Conservation (phyloP, 2,113 vertebrate genomes). For the Hyaena hyaena region DNA sequence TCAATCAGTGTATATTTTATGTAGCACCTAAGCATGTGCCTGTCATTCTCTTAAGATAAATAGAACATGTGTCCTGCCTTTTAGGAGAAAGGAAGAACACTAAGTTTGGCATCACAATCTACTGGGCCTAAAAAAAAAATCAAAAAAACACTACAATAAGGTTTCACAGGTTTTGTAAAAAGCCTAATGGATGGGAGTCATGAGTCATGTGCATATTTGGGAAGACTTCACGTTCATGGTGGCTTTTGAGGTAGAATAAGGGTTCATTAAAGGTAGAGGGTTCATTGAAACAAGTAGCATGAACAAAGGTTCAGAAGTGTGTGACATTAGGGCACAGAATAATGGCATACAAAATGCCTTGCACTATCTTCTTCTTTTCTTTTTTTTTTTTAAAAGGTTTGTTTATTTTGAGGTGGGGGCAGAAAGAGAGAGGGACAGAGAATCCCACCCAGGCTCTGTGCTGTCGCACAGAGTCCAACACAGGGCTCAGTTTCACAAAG, state of each 20-base stretch:
- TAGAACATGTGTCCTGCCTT: not conserved
- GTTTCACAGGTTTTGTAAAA: not conserved
- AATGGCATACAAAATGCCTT: not conserved
- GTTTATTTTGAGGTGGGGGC: no score
- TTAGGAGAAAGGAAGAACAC: not conserved
- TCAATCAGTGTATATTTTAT: not conserved
- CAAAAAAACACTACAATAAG: not conserved
- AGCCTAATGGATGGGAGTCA: not conserved
- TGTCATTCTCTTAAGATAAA: not conserved
- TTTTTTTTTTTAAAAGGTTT: no score
- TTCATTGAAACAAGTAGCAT: not conserved
- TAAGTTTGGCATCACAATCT: not conserved
- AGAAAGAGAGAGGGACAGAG: no score
- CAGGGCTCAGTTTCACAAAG: no score
- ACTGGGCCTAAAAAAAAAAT: not conserved
- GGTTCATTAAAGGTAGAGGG: not conserved
- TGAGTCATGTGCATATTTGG: not conserved
- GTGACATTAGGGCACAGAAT: not conserved
- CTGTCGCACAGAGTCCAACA: no score
- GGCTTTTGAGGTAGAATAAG: slow-evolving; percentile 19
- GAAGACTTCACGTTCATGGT: slow-evolving; percentile 25
- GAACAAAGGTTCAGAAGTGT: not conserved
- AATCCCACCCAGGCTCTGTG: no score
- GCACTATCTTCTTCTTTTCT: not conserved
- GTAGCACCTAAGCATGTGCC: not conserved